Conservation (phyloP, 2,888 invertebrate genomes). For the Siphlonurus alternatus region DNA sequence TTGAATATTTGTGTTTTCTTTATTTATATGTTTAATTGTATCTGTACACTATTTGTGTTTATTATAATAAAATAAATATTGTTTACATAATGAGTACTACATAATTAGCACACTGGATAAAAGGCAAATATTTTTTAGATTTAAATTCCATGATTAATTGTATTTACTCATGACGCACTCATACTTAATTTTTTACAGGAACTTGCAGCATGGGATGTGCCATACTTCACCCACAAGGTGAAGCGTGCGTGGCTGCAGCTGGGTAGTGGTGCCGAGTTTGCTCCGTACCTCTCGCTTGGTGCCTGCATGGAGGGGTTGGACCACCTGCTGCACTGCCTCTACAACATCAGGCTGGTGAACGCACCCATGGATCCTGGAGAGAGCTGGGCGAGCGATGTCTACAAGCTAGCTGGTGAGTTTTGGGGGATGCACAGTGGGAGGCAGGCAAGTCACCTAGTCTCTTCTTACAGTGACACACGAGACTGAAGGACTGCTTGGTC, state of each 20-base stretch:
- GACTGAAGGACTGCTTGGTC: constrained; percentile 64
- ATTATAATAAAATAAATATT: too few relatives aligned
- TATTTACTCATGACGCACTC: not conserved
- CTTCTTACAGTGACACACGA: constrained; percentile 51
- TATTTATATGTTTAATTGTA: too few relatives aligned
- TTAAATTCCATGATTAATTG: too few relatives aligned
- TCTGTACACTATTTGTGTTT: too few relatives aligned
- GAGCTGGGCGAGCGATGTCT: constrained; percentile 73
- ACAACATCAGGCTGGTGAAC: constrained; percentile 59
- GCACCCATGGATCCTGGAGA: constrained; percentile 62
- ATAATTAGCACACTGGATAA: too few relatives aligned
- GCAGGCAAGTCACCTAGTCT: not conserved
- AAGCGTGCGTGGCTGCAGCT: constrained; percentile 43
- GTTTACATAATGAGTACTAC: too few relatives aligned
- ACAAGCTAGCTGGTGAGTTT: constrained; percentile 55
- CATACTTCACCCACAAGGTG: constrained; percentile 62
- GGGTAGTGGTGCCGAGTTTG: constrained; percentile 51
- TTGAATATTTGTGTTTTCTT: too few relatives aligned
- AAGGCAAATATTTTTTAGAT: too few relatives aligned
- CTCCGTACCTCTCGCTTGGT: constrained; percentile 80
- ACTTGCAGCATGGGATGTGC: constrained; percentile 62
- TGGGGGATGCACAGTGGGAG: not conserved
- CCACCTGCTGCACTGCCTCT: constrained; percentile 64
- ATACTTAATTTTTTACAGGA: constrained; percentile 22
- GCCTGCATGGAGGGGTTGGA: constrained; percentile 96